Evolutionary conservation across 2,888 invertebrate species (phyloP), one percentile per base, ranked within the genome.

Genomic region (Epicampocera succincta): DNA sequence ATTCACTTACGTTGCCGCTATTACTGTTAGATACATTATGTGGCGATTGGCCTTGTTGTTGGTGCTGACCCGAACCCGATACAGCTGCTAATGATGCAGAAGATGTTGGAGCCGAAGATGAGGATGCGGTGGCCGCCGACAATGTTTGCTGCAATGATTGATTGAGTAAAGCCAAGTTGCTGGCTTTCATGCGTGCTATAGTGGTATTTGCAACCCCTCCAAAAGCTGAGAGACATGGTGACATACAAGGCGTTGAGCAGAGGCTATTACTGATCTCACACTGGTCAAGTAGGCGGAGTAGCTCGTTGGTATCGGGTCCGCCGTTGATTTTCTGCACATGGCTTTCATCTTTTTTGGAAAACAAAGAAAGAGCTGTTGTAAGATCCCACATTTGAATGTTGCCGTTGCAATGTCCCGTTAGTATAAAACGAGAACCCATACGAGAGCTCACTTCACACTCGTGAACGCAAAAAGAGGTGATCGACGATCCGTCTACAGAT

Each of bases 351-450:
- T 95, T 95, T 3, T 92, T 92, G 15, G 94, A 93, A 58, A 88
- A 86, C 84, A 95, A 93, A 91, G 98, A 97, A 68, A 99, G 92
- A 13, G 98, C 98, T 11, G 98, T 99, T 13, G 98, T 98, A 80
- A 99, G 93, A 92, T 99, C 99, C 99, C 99, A 99, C 96, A 99
- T 97, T 92, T 98, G 98, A 80, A 98, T 95, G 50, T 96, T 96
- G 60, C 98, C 98, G 85, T 96, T 97, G 46, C 96, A 94, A 89
- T 98, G 98, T 0, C 98, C 98, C 29, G 98, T 98, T 85, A 98
- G 95, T 87, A 98, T 94, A 88, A 97, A 95, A 52, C 99, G 92
- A 11, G 96, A 96, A 1, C 97, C 97, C 95, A 97, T 96, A 15
- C 99, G 93, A 87, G 97, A 95, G 1, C 98, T 97, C 1, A 98